Percentiles rank a stretch among this genome's conserved stretches.
phyloP scores from a whole-genome alignment of 2,797 vertebrate genomes.

The Chrysocyon brachyurus region DNA sequence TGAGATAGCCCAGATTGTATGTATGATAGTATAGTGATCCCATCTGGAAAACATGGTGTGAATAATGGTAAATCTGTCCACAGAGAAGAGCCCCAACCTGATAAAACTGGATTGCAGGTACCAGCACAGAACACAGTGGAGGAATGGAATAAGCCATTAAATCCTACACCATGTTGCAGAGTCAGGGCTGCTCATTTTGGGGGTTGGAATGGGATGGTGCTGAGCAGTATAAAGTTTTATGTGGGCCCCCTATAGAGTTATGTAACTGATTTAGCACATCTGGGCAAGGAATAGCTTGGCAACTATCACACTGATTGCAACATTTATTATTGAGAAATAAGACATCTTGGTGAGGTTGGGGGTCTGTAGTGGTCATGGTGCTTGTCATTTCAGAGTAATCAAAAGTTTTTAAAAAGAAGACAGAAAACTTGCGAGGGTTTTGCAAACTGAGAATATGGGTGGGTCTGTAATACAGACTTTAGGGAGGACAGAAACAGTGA shows the following conservation, averaged over 20 bases:
- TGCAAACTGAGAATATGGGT: slow-evolving; percentile 19
- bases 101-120: slow-evolving; percentile 9
- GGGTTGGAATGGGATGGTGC: not conserved
- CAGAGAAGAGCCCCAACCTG: not conserved
- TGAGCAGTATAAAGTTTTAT: slow-evolving; percentile 59
- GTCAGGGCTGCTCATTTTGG: not conserved
- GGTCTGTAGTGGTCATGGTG: slow-evolving; percentile 54
- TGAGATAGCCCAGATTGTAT: not conserved
- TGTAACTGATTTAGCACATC: slow-evolving; percentile 73
- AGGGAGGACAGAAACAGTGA: slow-evolving; percentile 31
- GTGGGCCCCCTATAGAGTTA: slow-evolving; percentile 71
- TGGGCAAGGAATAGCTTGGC: slow-evolving; percentile 79
- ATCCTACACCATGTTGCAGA: not conserved
- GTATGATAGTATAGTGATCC: not conserved
- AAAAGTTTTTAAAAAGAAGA: slow-evolving; percentile 65
- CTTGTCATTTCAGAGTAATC: slow-evolving; percentile 72
- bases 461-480: slow-evolving; percentile 12
- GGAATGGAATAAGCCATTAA: not conserved
- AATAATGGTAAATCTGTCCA: not conserved
- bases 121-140: not conserved
- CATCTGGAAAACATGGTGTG: slow-evolving; percentile 22
- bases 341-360: slow-evolving; percentile 74
- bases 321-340: slow-evolving; percentile 77
- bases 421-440: not conserved
- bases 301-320: slow-evolving; percentile 73